Evolutionary conservation across 1,140 invertebrate genomes (phyloP), one percentile per base, ranked within the genome.

Genomic region (Drosophila neocordata): DNA sequence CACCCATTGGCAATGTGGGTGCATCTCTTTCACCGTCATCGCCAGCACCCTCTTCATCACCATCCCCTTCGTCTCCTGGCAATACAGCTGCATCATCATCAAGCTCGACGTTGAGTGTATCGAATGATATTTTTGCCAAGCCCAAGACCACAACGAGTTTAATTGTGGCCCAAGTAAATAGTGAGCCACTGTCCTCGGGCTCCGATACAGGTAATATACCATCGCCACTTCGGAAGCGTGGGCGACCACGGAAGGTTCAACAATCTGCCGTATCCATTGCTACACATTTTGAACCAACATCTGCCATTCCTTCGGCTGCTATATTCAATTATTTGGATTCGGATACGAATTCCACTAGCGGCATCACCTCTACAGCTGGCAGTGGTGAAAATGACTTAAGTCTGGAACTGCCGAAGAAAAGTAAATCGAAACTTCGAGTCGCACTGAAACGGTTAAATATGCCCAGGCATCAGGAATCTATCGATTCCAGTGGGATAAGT

Each of bases 91-190:
- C 27, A 31, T 7, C 27, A 31, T 31, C 27, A 1, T 31, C 15
- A 9, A 31, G 7, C 27, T 31, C 27, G 2, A 4, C 7, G 27
- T 1, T 31, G 7, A 6, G 4, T 5, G 1, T 31, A 6, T 8
- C 62, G 0, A n/a, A 87, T n/a, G 78, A 78, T 41, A 22, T 82
- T 8, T 88, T 87, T 22, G 66, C 56, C 15, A 87, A 81, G 44
- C 77, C 72, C 0, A 67, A 72, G 9, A 60, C 74, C n/a, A 80
- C 77, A 4, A 74, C 73, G 1, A 83, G 73, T 20, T 15, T 89
- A 48, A 89, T 89, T 57, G 77, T 80, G 41, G 73, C 79, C 13
- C 84, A 89, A 37, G 84, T 84, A 18, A 80, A 51, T 41, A 80
- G 85, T 52, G 75, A 88, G 22, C 52, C 59, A 20, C 4, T 1